Evolutionary conservation across 1,140 invertebrate species (phyloP).

Genomic region (Drosophila santomea): DNA sequence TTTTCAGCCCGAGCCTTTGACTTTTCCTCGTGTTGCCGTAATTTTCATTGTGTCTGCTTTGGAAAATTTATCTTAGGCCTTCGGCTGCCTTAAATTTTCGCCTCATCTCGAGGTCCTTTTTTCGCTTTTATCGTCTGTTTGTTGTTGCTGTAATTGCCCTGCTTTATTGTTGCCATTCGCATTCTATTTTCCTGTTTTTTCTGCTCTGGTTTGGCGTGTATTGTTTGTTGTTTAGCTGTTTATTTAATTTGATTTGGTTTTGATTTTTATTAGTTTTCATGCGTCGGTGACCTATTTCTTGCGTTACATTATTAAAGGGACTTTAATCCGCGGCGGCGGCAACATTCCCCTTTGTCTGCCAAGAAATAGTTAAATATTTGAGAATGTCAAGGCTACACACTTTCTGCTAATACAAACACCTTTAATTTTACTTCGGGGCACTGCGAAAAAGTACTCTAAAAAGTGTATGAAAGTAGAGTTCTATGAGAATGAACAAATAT

Average conservation of each 20-base stretch:
- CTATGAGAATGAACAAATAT: too few relatives aligned
- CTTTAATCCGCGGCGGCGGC: slow-evolving; percentile 20
- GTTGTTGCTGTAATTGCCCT: slow-evolving; percentile 63
- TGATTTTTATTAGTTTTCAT: slow-evolving; percentile 78
- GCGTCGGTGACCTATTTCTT: slow-evolving; percentile 61
- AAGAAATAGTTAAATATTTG: slow-evolving; percentile 26
- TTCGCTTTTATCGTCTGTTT: slow-evolving; percentile 53
- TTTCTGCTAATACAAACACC: not conserved
- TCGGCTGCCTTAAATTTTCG: slow-evolving; percentile 67
- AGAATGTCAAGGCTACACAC: not conserved
- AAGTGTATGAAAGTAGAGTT: not conserved
- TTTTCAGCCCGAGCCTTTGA: slow-evolving; percentile 57
- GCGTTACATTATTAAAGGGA: slow-evolving; percentile 21
- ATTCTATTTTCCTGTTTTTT: slow-evolving; percentile 45
- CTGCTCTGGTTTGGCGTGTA: not conserved
- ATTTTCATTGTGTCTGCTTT: slow-evolving; percentile 78
- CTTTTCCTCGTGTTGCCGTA: slow-evolving; percentile 62
- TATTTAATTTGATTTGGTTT: slow-evolving; percentile 82
- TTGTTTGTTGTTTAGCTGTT: slow-evolving; percentile 49
- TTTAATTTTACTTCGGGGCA: not conserved
- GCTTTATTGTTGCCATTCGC: slow-evolving; percentile 69
- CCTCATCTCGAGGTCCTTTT: slow-evolving; percentile 48
- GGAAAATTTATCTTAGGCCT: slow-evolving; percentile 67
- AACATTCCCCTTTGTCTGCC: slow-evolving; percentile 24
- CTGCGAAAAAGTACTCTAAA: not conserved